Evolutionary conservation across 2,113 vertebrate genomes (phyloP), one percentile per base, ranked within the genome.

Genomic region (Lepidothrix coronata): DNA sequence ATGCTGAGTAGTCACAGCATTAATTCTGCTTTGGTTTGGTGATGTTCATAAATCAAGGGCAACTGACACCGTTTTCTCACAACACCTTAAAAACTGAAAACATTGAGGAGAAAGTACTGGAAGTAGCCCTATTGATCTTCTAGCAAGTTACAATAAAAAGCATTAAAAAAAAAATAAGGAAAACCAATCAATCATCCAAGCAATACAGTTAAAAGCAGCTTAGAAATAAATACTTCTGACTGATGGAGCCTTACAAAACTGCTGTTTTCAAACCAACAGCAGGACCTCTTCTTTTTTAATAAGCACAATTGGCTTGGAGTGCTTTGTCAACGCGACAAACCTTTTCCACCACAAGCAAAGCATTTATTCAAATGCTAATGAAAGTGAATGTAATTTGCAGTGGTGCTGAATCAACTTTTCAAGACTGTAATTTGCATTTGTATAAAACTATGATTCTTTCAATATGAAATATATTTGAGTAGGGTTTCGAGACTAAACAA

Each of bases 301-400:
- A 92, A 89, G 68, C 33, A 55, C 62, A 61, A 91, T 30, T 91
- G 73, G 14, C 61, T 68, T 65, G 65, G 73, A 89, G 74, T 63
- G 51, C 68, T 96, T 91, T 91, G 77, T 95, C 73, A 92, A 43
- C 0, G 0, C 68, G 65, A 95, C 89, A 82, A 96, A 89, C 49
- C 52, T 93, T 78, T 82, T 59, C 73, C 49, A 86, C 33, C 55
- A 87, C 27, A 81, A 95, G 39, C 20, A 8, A 44, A 91, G 35
- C 65, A 65, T 74, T 94, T 94, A 95, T 94, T 95, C 68, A 93
- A 71, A 91, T 87, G 84, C 49, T 87, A 94, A 94, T 87, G 70
- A 71, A 94, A 96, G 70, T 10, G 43, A 86, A 75, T 48, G 28
- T 33, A 84, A 89, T 95, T 85, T 85, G 76, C 61, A 78, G 65